These are phyloP conservation scores for Kryptopterus vitreolus DNA, from an alignment of 2,797 vertebrate species.

Conservation along the genomic window DNA sequence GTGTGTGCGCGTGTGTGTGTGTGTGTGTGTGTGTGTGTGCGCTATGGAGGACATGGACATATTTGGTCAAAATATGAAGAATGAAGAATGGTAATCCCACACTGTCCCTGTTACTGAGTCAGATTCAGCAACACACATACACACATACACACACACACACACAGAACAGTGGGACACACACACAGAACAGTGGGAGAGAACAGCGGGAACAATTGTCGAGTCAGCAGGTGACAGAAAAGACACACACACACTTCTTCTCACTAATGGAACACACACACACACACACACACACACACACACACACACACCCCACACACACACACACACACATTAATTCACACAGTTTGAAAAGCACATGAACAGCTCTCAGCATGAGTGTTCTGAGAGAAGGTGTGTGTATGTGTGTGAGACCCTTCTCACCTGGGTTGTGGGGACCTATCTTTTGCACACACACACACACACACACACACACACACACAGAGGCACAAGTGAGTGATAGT, in stretches of 20 bases:
- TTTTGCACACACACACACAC: too few species aligned
- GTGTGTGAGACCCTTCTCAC: background rate
- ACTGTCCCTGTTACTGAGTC: background rate
- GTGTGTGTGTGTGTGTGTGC: background rate
- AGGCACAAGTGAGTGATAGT: background rate
- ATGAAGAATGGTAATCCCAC: slow-evolving; percentile 1
- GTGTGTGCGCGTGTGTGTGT: slow-evolving; percentile 1
- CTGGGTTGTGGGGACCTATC: too few species aligned
- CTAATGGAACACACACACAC: background rate
- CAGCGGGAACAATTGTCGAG: slow-evolving; percentile 22
- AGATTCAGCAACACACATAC: background rate
- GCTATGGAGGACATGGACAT: background rate
- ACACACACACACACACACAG: background rate
- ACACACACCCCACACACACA: background rate
- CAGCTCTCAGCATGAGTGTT: slow-evolving; percentile 6
- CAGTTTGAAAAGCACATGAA: slow-evolving; percentile 22
- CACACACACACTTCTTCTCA: background rate
- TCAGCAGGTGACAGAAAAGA: background rate
- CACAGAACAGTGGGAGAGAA: background rate
- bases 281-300: background rate
- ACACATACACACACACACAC: slow-evolving; percentile 3
- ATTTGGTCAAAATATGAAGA: slow-evolving; percentile 15
- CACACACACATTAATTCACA: background rate
- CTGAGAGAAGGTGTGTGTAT: background rate
- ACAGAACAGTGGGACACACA: background rate